Conservation (phyloP, 2,888 invertebrate species). For the Spatulosminthurus flaviceps region DNA sequence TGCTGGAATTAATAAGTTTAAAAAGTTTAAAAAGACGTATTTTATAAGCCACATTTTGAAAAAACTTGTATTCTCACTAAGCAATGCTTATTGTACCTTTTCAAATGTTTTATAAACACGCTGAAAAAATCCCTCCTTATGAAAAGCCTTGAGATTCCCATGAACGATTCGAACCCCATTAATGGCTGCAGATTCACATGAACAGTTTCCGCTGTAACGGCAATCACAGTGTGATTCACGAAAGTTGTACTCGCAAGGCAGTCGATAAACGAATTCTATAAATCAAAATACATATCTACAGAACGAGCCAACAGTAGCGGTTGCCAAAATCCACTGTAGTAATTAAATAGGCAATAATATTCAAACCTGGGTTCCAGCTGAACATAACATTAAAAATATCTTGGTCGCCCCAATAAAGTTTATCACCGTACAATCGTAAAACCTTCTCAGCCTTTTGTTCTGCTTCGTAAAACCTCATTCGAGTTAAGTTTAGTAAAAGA, state of each 20-base stretch:
- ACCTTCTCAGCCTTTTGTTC: slow-evolving; percentile 80
- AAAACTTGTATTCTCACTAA: too few species aligned
- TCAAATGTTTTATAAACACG: background rate
- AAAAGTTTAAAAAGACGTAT: too few species aligned
- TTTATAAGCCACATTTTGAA: too few species aligned
- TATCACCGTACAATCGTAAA: slow-evolving; percentile 82
- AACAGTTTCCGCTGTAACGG: slow-evolving; percentile 70
- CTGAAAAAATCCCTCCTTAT: background rate
- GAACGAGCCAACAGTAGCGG: too few species aligned
- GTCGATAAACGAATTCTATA: slow-evolving; percentile 77
- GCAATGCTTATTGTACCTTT: background rate
- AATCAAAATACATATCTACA: slow-evolving; percentile 27
- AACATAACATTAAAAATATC: slow-evolving; percentile 93
- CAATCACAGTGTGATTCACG: slow-evolving; percentile 97
- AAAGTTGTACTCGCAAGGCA: slow-evolving; percentile 89
- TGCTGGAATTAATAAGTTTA: background rate
- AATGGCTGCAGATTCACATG: slow-evolving; percentile 75
- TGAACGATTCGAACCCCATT: slow-evolving; percentile 85
- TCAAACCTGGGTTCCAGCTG: slow-evolving; percentile 78
- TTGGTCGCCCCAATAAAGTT: slow-evolving; percentile 96
- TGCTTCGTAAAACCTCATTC: background rate
- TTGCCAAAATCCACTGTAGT: background rate
- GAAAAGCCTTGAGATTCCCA: slow-evolving; percentile 87
- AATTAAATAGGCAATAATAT: background rate
- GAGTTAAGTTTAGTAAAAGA: slow-evolving; percentile 25